A percentile compares a stretch with the other conserved stretches of the same genome.
These are phyloP conservation scores for Sylvia atricapilla DNA, from an alignment of 2,113 vertebrate genomes.

Conservation along the genomic window DNA sequence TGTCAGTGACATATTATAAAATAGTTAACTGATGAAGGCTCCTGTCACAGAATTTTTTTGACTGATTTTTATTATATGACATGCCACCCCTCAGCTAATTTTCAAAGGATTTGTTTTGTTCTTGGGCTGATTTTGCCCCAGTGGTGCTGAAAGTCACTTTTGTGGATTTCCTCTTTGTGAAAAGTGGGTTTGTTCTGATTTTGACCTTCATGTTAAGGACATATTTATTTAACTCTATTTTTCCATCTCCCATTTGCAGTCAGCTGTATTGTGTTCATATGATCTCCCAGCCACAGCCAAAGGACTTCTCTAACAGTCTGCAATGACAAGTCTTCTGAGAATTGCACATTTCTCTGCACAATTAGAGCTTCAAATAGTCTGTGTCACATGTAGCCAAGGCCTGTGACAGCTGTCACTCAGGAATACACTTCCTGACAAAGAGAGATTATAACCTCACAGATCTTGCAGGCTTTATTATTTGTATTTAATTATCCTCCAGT, in stretches of 20 bases:
- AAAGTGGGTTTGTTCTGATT: conserved; percentile 42
- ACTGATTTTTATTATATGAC: conserved; percentile 51
- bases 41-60: conserved; percentile 40
- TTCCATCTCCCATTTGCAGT: neutral
- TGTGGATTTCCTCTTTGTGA: conserved; percentile 43
- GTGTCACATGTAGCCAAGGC: conserved; percentile 21
- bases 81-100: conserved; percentile 31
- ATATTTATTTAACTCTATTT: conserved; percentile 7
- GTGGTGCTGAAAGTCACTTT: conserved; percentile 53
- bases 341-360: conserved; percentile 2
- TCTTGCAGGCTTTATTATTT: conserved; percentile 57
- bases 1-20: conserved; percentile 27
- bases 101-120: conserved; percentile 3
- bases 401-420: conserved; percentile 66
- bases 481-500: conserved; percentile 64
- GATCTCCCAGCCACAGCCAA: neutral
- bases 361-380: conserved; percentile 23
- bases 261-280: neutral
- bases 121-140: conserved; percentile 15
- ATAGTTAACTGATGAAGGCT: conserved; percentile 46
- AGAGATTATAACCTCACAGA: conserved; percentile 40
- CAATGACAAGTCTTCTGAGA: neutral
- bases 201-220: neutral
- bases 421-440: conserved; percentile 22
- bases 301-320: neutral